These are phyloP conservation scores for Henicopernis longicauda DNA, from an alignment of 2,113 vertebrate species.

Conservation along the genomic window DNA sequence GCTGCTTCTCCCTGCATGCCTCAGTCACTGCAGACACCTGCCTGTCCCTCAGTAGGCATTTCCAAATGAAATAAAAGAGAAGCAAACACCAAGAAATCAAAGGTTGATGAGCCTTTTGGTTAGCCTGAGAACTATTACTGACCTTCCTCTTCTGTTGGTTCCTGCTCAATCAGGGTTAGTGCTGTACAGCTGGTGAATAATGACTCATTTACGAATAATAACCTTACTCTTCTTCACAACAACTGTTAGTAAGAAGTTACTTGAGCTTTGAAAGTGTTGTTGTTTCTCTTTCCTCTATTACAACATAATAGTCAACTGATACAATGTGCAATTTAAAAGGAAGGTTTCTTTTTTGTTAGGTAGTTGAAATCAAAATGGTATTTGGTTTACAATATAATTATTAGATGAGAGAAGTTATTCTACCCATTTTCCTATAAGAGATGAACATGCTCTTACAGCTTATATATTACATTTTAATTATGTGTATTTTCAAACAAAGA, in stretches of 20 bases:
- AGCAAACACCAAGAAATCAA: not conserved
- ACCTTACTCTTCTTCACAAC: not conserved
- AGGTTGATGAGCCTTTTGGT: not conserved
- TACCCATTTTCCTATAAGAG: not conserved
- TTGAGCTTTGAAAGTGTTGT: not conserved
- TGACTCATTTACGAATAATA: not conserved
- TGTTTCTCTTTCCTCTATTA: not conserved
- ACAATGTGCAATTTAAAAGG: not conserved
- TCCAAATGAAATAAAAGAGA: not conserved
- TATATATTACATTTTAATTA: not conserved
- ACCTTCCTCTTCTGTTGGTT: not conserved
- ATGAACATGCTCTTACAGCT: not conserved
- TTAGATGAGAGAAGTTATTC: not conserved
- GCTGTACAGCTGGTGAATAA: not conserved
- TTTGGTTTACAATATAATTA: not conserved
- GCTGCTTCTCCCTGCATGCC: not conserved
- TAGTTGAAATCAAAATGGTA: not conserved
- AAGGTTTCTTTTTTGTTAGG: accelerated
- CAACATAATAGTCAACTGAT: not conserved
- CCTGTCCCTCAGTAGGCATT: not conserved
- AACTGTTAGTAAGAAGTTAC: not conserved
- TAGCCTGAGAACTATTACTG: not conserved
- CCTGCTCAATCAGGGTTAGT: not conserved
- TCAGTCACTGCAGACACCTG: not conserved
- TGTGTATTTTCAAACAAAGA: not conserved